Base-by-base conservation (phyloP, 2,888 invertebrate species). In the Hypsopygia costalis region DNA sequence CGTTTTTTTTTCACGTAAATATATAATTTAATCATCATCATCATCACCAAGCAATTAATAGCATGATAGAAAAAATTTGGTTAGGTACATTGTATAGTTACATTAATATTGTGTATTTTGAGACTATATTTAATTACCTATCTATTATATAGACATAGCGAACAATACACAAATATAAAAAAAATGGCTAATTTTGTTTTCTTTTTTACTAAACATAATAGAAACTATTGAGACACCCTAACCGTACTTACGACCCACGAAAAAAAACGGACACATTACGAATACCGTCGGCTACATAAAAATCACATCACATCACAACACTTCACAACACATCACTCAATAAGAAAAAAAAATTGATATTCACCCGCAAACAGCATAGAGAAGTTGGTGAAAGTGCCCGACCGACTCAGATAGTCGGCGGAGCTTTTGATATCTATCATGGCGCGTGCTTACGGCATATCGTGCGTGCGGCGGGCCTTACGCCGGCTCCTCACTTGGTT, bases 331-430 rank as follows among this genome's bases (percentile, higher is more conserved):
- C 74, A 62, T 55, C 16, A 16, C 67, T 71, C 69, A 56, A 44
- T 55, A 52, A 49, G 54, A 51, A 55, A 62, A 57, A 54, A 47
- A 44, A 48, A n/a, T n/a, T 41, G 41, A 82, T 80, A 90, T 89
- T 90, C 93, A 96, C 96, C 96, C 89, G 95, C 95, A 90, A 97
- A 96, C 74, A 97, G 92, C 97, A 97, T 97, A 86, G 97, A 96
- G 91, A 97, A 95, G 90, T 97, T 97, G 85, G 96, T 95, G 85
- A 97, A 96, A 52, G 96, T 95, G 77, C 96, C 96, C 79, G 96
- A 94, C 89, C 96, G 93, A 89, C 93, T 93, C 75, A 97, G 92
- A 90, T 97, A 96, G 91, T 96, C 96, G 87, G 96, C 94, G 69
- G 96, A 94, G 71, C 94, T 94, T 89, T 97, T 97, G 77, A 97